phyloP scores from a whole-genome alignment of 2,113 vertebrate genomes.

The Jacana jacana region DNA sequence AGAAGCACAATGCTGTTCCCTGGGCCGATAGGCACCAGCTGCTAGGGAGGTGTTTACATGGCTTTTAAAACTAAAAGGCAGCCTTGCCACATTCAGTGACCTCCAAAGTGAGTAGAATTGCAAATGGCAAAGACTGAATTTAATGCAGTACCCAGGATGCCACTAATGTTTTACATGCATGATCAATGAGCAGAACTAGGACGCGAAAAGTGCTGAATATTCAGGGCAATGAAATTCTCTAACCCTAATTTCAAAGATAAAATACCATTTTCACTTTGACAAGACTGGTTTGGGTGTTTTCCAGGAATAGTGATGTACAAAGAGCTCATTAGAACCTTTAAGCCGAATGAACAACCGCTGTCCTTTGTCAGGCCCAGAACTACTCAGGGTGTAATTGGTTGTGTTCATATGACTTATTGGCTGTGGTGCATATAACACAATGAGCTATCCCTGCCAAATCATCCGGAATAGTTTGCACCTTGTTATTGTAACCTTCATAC shows the following conservation, averaged over 20 bases:
- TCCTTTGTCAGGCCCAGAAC: slow-evolving; percentile 14
- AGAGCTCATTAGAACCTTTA: slow-evolving; percentile 36
- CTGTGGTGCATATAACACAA: background rate
- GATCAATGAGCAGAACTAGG: slow-evolving; percentile 50
- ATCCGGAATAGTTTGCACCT: background rate
- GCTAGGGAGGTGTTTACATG: background rate
- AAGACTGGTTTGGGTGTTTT: slow-evolving; percentile 19
- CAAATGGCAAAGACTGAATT: slow-evolving; percentile 44
- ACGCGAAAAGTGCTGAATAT: slow-evolving; percentile 57
- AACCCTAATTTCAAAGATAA: slow-evolving; percentile 62
- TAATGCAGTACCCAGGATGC: slow-evolving; percentile 43
- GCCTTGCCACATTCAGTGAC: slow-evolving; percentile 12
- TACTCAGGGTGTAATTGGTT: slow-evolving; percentile 1
- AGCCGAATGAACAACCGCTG: background rate
- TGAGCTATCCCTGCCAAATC: background rate
- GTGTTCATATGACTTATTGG: background rate
- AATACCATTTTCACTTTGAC: slow-evolving; percentile 44
- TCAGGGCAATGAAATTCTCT: slow-evolving; percentile 42
- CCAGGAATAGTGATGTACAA: slow-evolving; percentile 28
- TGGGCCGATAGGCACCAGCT: background rate
- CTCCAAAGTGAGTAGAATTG: slow-evolving; percentile 53
- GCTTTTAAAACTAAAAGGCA: slow-evolving; percentile 52
- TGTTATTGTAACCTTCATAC: background rate
- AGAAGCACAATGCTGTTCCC: background rate
- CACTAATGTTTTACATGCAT: slow-evolving; percentile 41